phyloP scores from a whole-genome alignment of 2,888 invertebrate species.

The Caenorhabditis imperialis region DNA sequence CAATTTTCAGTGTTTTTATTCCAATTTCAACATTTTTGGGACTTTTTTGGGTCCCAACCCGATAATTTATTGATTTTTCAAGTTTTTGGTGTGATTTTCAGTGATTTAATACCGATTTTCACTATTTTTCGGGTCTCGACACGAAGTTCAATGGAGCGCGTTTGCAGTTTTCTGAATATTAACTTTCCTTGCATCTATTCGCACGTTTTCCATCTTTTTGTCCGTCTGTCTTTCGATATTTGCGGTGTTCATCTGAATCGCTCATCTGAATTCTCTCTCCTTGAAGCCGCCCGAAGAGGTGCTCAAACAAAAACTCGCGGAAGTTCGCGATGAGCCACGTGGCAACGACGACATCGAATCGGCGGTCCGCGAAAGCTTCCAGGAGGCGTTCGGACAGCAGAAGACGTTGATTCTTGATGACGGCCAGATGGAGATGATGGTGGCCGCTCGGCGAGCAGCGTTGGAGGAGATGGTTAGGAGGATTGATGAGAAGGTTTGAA shows the following conservation, averaged over 20 bases:
- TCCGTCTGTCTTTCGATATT: neutral
- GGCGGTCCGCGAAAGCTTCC: slow-evolving; percentile 28
- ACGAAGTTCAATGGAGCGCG: too few relatives aligned
- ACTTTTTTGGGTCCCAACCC: too few relatives aligned
- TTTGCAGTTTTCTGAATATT: neutral
- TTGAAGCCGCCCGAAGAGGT: too few relatives aligned
- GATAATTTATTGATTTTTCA: too few relatives aligned
- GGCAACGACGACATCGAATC: slow-evolving; percentile 33
- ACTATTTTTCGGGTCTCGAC: too few relatives aligned
- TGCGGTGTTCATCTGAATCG: neutral
- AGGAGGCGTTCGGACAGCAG: slow-evolving; percentile 9
- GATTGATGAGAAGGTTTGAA: slow-evolving; percentile 33
- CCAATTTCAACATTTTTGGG: too few relatives aligned
- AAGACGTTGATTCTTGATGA: slow-evolving; percentile 14
- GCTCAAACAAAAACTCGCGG: neutral
- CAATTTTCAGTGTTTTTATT: neutral
- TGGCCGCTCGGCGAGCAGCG: slow-evolving; percentile 9
- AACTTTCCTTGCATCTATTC: neutral
- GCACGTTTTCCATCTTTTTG: neutral
- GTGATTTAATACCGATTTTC: too few relatives aligned
- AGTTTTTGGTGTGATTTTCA: too few relatives aligned
- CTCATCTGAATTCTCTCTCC: neutral
- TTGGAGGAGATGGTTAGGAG: slow-evolving; percentile 28
- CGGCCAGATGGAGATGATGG: slow-evolving; percentile 6
- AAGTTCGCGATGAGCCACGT: slow-evolving; percentile 8